Conservation (phyloP, 2,888 invertebrate genomes). For the Lasiommata megera region DNA sequence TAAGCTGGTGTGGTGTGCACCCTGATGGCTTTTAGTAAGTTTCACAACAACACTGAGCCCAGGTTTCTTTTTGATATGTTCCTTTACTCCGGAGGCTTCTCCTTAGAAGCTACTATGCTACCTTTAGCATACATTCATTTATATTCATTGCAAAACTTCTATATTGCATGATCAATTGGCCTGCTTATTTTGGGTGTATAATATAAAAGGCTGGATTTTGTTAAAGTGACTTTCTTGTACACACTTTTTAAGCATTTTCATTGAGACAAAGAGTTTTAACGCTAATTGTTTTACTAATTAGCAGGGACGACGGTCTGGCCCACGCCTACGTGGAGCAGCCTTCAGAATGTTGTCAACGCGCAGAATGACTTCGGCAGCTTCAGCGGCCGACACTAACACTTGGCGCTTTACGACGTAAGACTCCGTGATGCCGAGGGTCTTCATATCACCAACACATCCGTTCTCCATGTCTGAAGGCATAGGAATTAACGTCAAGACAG, state of each 20-base stretch:
- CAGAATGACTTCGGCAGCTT: constrained; percentile 99
- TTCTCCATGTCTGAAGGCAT: constrained; percentile 90
- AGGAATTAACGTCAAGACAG: too few relatives aligned
- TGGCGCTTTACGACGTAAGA: constrained; percentile 98
- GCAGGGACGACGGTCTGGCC: constrained; percentile 92
- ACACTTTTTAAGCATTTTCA: constrained; percentile 5
- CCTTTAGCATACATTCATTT: too few relatives aligned
- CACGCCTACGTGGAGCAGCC: constrained; percentile 93
- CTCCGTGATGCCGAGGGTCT: constrained; percentile 95
- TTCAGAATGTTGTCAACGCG: constrained; percentile 98
- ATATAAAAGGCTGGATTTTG: too few relatives aligned
- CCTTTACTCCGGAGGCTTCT: too few relatives aligned
- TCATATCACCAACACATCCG: constrained; percentile 95
- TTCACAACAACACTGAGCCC: too few relatives aligned
- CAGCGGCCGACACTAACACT: constrained; percentile 95
- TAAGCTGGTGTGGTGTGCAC: too few relatives aligned
- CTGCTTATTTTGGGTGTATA: too few relatives aligned
- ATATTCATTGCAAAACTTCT: too few relatives aligned
- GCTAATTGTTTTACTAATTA: constrained; percentile 55
- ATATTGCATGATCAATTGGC: too few relatives aligned
- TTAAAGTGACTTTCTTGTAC: background rate
- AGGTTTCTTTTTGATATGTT: too few relatives aligned
- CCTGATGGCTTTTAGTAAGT: too few relatives aligned
- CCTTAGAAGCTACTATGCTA: too few relatives aligned
- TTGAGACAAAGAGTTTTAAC: background rate